Evolutionary conservation across 2,888 invertebrate genomes (phyloP).

Genomic region (Tenthredo amoena): DNA sequence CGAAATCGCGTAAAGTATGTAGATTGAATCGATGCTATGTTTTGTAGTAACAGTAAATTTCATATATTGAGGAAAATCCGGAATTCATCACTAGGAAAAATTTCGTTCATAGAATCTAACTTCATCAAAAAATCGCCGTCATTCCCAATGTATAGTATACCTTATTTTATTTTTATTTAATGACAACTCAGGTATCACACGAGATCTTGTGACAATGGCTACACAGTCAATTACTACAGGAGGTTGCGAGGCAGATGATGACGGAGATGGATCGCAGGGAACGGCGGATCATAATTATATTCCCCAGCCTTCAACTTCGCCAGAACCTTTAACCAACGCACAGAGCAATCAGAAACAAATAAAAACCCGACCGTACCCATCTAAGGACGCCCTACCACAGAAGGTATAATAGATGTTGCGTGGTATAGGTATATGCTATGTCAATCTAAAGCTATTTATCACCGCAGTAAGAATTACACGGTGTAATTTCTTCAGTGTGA

Average conservation of each 20-base stretch:
- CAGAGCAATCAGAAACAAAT: slow-evolving; percentile 80
- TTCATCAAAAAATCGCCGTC: slow-evolving; percentile 32
- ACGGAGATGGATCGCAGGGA: slow-evolving; percentile 75
- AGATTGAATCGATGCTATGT: neutral
- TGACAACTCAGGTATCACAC: slow-evolving; percentile 77
- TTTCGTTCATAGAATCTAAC: neutral
- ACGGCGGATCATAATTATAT: slow-evolving; percentile 74
- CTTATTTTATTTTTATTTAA: slow-evolving; percentile 68
- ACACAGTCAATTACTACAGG: slow-evolving; percentile 73
- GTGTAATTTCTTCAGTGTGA: slow-evolving; percentile 24
- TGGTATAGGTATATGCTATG: slow-evolving; percentile 48
- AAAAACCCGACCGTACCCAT: slow-evolving; percentile 82
- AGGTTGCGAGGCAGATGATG: slow-evolving; percentile 75
- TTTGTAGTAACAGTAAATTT: slow-evolving; percentile 16
- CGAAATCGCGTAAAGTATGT: neutral
- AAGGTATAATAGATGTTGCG: slow-evolving; percentile 69
- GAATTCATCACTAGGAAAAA: slow-evolving; percentile 38
- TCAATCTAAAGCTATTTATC: neutral
- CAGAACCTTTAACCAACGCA: slow-evolving; percentile 76
- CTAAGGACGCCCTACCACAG: slow-evolving; percentile 79
- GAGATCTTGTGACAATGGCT: slow-evolving; percentile 77
- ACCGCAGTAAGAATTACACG: neutral
- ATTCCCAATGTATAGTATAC: slow-evolving; percentile 57
- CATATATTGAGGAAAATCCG: slow-evolving; percentile 13
- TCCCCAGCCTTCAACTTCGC: slow-evolving; percentile 77